Base-by-base conservation (phyloP, 2,888 invertebrate genomes). In the Xylota sylvarum region DNA sequence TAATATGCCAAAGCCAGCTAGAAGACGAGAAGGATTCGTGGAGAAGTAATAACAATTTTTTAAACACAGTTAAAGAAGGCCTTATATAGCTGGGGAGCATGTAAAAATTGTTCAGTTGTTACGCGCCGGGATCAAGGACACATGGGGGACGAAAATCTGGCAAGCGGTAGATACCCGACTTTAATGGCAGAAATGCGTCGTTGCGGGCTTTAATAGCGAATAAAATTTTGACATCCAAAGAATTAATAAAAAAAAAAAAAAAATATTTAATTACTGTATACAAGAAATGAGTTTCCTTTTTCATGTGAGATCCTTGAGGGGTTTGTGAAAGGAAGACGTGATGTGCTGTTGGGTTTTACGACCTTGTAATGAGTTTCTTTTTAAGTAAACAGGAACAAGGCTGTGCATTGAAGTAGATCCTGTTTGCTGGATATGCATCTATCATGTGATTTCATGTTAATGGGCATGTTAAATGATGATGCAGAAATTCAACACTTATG, bases 181-280 rank as follows among this genome's bases (percentile, higher is more conserved):
- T 64, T 80, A 56, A 64, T n/a, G n/a, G 43, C 32, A 32, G 17
- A 64, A 70, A 74, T 70, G 50, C 30, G 30, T 60, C 37, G 48
- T 40, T 60, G 58, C 60, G 48, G 64, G 62, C 17, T 69, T 67
- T 65, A 70, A 70, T 52, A 52, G 35, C 32, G 35, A 50, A 65
- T 64, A 80, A 84, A 79, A 70, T 40, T 56, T 56, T 64, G 23
- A 48, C 58, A 55, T 76, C 55, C 50, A 69, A 80, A 76, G 56
- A 76, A 70, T 76, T 70, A 76, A 76, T 65, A 74, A 84, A 73
- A 60, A 70, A 27, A 73, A 60, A 70, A 27, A 62, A 82, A n/a
- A 69, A 17, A 37, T 37, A 19, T 30, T 50, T 65, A 74, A 74
- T 74, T 74, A 64, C 52, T 62, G 7, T 62, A 4, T 30, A 4